Evolutionary conservation across 2,888 invertebrate genomes (phyloP).

Genomic region (Bhutanitis thaidina): DNA sequence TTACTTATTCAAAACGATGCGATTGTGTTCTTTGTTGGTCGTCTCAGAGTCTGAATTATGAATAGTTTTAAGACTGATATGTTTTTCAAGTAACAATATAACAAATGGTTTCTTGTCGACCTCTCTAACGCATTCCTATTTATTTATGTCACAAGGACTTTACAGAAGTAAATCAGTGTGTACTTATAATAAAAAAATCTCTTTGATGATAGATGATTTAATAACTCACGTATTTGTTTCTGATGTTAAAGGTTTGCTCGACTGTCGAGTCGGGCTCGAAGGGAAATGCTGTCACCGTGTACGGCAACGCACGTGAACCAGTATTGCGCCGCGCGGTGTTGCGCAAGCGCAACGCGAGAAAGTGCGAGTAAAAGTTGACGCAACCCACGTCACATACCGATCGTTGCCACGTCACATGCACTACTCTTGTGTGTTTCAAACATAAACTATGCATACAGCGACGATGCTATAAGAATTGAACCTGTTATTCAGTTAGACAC

Average conservation of each 20-base stretch:
- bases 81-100: slow-evolving; percentile 32
- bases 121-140: background rate
- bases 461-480: slow-evolving; percentile 48
- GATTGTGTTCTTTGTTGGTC: slow-evolving; percentile 30
- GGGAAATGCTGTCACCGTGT: slow-evolving; percentile 54
- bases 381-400: slow-evolving; percentile 66
- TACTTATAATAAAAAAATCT: no score
- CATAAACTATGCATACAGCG: slow-evolving; percentile 20
- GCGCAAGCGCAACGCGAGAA: slow-evolving; percentile 75
- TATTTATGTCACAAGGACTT: background rate
- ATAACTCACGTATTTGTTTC: slow-evolving; percentile 14
- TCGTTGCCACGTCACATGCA: slow-evolving; percentile 36
- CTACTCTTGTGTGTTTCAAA: slow-evolving; percentile 17
- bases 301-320: slow-evolving; percentile 53
- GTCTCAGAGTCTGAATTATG: slow-evolving; percentile 29
- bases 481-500: slow-evolving; percentile 66
- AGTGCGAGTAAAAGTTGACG: slow-evolving; percentile 80
- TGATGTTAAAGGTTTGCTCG: slow-evolving; percentile 22
- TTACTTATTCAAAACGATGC: slow-evolving; percentile 18
- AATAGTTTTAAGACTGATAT: slow-evolving; percentile 39
- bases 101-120: slow-evolving; percentile 18
- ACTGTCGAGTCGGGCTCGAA: slow-evolving; percentile 26
- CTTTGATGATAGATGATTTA: background rate
- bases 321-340: slow-evolving; percentile 56
- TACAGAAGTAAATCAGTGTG: background rate